These are phyloP conservation scores for Porites rus DNA, from an alignment of 92 coral and sea anemone genomes.

Conservation along the genomic window DNA sequence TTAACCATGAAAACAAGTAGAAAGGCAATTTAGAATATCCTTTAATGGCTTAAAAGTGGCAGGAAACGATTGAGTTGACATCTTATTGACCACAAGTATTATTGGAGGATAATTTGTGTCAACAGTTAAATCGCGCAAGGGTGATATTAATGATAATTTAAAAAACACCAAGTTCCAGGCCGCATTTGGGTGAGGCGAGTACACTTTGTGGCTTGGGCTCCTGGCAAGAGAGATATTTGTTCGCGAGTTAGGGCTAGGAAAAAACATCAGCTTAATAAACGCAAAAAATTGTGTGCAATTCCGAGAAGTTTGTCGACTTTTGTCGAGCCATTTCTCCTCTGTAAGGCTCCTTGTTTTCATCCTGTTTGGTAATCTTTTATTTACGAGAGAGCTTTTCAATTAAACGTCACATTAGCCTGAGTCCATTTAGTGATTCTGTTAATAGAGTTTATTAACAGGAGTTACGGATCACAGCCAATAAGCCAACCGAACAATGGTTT, in stretches of 20 bases:
- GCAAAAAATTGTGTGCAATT: not conserved
- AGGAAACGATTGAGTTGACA: constrained; percentile 44
- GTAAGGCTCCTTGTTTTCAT: not conserved
- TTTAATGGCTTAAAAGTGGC: constrained; percentile 51
- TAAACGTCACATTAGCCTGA: not conserved
- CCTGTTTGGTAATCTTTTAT: not conserved
- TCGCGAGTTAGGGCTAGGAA: too few species aligned
- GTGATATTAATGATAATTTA: constrained; percentile 30
- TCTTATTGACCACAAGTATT: constrained; percentile 27
- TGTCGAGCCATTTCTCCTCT: not conserved
- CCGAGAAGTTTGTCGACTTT: not conserved
- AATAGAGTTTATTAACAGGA: constrained; percentile 43
- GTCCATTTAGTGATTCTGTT: constrained; percentile 34
- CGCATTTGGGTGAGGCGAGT: constrained; percentile 23
- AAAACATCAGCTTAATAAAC: not conserved
- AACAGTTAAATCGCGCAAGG: constrained; percentile 18
- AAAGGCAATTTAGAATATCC: constrained; percentile 44
- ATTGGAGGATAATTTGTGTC: constrained; percentile 36
- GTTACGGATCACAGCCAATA: constrained; percentile 67
- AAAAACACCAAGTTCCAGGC: not conserved
- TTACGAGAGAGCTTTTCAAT: not conserved
- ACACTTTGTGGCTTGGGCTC: constrained; percentile 18
- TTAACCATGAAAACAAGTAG: constrained; percentile 46
- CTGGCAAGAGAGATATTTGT: constrained; percentile 6
- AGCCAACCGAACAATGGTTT: constrained; percentile 38